Evolutionary conservation across 2,113 vertebrate species (phyloP).

Genomic region (Ursus arctos): DNA sequence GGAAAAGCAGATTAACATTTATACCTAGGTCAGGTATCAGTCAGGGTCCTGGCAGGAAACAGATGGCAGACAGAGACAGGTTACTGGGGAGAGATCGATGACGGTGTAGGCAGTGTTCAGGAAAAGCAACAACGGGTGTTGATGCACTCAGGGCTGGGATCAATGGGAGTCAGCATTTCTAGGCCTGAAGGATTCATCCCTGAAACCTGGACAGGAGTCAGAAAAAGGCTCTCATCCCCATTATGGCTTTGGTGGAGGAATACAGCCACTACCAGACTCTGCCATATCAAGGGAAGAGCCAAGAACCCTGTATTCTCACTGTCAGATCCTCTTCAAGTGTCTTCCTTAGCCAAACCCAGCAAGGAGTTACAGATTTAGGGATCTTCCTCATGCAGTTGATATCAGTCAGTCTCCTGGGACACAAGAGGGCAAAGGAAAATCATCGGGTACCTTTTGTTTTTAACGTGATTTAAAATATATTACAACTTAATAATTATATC

Average conservation of each 20-base stretch:
- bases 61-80: neutral
- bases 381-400: neutral
- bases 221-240: neutral
- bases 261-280: rapidly evolving
- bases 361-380: neutral
- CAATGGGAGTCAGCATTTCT: neutral
- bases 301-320: rapidly evolving
- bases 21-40: neutral
- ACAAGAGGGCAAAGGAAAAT: neutral
- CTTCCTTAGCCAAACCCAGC: neutral
- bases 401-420: neutral
- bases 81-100: neutral
- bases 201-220: neutral
- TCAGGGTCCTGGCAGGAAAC: neutral
- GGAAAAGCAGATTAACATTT: neutral
- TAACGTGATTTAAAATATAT: neutral
- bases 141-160: too few relatives aligned
- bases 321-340: neutral
- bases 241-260: neutral
- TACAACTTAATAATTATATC: neutral
- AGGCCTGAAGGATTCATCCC: neutral
- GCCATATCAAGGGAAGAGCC: neutral
- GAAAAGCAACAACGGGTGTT: neutral
- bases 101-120: neutral
- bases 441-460: neutral